These are phyloP conservation scores for Reinhardtius hippoglossoides DNA, from an alignment of 2,113 vertebrate genomes.

Conservation along the genomic window DNA sequence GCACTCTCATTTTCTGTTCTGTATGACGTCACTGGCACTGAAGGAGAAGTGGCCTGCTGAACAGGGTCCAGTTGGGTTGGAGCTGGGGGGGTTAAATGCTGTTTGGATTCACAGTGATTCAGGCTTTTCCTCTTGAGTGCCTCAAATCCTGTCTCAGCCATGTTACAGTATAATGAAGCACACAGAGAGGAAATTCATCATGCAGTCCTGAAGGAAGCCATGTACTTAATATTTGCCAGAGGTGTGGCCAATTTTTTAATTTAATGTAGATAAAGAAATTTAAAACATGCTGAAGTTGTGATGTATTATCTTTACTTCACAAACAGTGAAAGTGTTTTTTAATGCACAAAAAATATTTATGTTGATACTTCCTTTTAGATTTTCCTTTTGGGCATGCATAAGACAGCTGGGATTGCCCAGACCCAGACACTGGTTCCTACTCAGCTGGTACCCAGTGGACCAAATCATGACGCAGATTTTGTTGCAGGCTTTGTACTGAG, in stretches of 20 bases:
- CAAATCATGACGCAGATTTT: too few relatives aligned
- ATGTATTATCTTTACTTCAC: too few relatives aligned
- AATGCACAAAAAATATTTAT: too few relatives aligned
- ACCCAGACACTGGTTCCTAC: too few relatives aligned
- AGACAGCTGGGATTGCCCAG: too few relatives aligned
- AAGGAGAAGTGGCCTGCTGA: slow-evolving; percentile 46
- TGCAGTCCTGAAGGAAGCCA: slow-evolving; percentile 26
- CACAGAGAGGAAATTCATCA: slow-evolving; percentile 15
- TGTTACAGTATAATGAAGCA: slow-evolving; percentile 41
- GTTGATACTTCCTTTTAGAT: too few relatives aligned
- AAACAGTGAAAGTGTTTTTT: too few relatives aligned
- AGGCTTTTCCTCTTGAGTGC: slow-evolving; percentile 35
- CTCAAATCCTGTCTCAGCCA: slow-evolving; percentile 37
- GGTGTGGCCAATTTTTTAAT: slow-evolving; percentile 3
- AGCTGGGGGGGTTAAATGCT: slow-evolving; percentile 33
- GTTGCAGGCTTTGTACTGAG: too few relatives aligned
- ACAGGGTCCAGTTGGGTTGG: slow-evolving; percentile 41
- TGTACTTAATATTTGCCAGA: slow-evolving; percentile 29
- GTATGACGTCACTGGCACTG: too few relatives aligned
- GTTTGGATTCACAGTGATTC: slow-evolving; percentile 26
- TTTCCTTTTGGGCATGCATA: too few relatives aligned
- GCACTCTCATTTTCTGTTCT: not conserved
- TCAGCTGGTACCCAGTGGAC: too few relatives aligned
- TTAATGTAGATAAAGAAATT: slow-evolving; percentile 11
- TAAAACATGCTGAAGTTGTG: not conserved